Evolutionary conservation across 1,140 invertebrate genomes (phyloP), one percentile per base, ranked within the genome.

Genomic region (Nephila pilipes): DNA sequence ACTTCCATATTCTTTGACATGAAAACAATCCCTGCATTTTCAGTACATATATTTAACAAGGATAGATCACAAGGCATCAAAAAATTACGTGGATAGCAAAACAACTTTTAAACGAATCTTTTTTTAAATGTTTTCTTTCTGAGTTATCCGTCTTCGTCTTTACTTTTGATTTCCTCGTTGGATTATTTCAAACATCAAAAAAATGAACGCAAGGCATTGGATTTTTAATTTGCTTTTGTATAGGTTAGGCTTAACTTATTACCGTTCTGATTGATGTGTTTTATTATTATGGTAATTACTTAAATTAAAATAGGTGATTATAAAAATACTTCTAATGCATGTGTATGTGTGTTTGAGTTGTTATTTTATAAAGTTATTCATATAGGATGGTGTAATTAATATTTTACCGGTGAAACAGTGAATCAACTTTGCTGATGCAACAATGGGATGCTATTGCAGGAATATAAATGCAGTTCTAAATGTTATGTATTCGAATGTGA

Each of bases 1-100:
- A 83, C 54, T n/a, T 83, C 79, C 79, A 81, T 81, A 69, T 69
- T 69, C 32, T 29, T 18, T 75, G 69, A 75, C 69, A 75, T 6
- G 69, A 29, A 29, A 5, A 22, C n/a, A 12, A 8, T 12, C 32
- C 5, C 14, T 22, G 29, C 18, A 6, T 75, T 46, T 65, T 65
- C 22, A 6, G n/a, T 75, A 6, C 16, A 0, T 5, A 8, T 32
- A 25, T 14, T 14, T 29, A 75, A 32, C 16, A 18, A 60, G 58
- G 20, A 60, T 60, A 60, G 58, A 60, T 60, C 58, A 60, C 18
- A 4, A 14, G 20, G 20, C 2, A 60, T 18, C 16, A 14, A 18
- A 16, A 75, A 75, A 75, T 75, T 36, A 75, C 29, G 14, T 18
- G 2, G 18, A 36, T 14, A 32, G 69, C 32, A 75, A 25, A 65